phyloP scores from a whole-genome alignment of 2,113 vertebrate genomes.

The Cyanoderma ruficeps region DNA sequence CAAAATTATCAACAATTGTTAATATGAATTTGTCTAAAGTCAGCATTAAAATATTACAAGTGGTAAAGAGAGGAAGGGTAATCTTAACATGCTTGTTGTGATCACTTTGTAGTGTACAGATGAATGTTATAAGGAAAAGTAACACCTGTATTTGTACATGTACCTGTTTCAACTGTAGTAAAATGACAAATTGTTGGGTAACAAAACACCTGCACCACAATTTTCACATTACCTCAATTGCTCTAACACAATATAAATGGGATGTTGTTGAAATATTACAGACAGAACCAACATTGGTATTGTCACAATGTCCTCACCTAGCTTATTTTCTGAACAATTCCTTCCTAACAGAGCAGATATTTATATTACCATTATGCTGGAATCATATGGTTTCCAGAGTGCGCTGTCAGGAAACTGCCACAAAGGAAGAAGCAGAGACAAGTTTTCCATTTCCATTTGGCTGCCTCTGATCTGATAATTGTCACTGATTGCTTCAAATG shows the following conservation, averaged over 20 bases:
- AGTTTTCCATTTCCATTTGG: background rate
- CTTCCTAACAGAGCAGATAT: background rate
- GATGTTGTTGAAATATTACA: background rate
- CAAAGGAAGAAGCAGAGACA: background rate
- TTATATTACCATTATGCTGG: background rate
- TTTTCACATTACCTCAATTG: background rate
- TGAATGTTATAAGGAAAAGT: background rate
- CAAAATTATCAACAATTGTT: background rate
- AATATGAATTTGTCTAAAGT: background rate
- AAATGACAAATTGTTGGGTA: background rate
- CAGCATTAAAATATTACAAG: background rate
- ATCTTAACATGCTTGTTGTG: background rate
- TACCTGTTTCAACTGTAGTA: background rate
- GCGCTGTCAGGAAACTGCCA: background rate
- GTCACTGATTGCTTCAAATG: background rate
- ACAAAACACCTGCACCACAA: background rate
- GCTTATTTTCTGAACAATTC: background rate
- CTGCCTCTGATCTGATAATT: background rate
- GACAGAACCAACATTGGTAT: background rate
- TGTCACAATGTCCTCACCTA: background rate
- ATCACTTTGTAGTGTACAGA: background rate
- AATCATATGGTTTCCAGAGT: background rate
- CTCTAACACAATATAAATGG: background rate
- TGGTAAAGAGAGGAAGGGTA: background rate
- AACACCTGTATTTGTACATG: background rate